Evolutionary conservation across 1,140 invertebrate species (phyloP).

Genomic region (Chymomyza costata): DNA sequence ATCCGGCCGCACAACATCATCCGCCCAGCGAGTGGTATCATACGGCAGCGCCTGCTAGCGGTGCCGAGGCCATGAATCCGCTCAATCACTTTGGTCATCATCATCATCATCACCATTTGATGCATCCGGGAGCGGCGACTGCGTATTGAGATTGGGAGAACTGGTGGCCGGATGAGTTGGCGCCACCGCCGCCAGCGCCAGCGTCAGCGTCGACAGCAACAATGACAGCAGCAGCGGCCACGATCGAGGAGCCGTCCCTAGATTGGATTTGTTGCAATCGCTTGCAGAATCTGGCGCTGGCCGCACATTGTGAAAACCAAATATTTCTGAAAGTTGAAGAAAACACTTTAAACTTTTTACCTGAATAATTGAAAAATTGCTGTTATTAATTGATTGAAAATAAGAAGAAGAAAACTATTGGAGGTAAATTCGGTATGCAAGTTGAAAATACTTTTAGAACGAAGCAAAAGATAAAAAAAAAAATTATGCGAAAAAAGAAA

Average conservation of each 20-base stretch:
- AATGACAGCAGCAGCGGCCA: constrained; percentile 12
- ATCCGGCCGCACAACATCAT: constrained; percentile 73
- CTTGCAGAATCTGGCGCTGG: constrained; percentile 62
- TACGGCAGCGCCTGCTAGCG: constrained; percentile 76
- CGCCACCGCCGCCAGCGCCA: constrained; percentile 17
- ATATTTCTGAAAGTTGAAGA: constrained; percentile 72
- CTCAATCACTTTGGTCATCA: constrained; percentile 77
- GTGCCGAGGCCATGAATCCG: constrained; percentile 81
- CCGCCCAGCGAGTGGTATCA: constrained; percentile 71
- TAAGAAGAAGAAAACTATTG: constrained; percentile 12
- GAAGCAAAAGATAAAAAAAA: constrained; percentile 24
- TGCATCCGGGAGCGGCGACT: constrained; percentile 77
- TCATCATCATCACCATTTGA: constrained; percentile 75
- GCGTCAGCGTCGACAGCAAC: constrained; percentile 2
- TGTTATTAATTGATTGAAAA: constrained; percentile 43
- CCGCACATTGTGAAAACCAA: constrained; percentile 72
- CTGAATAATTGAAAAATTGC: constrained; percentile 72
- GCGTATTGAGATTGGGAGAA: constrained; percentile 77
- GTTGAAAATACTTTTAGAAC: constrained; percentile 47
- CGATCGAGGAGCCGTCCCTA: constrained; percentile 40
- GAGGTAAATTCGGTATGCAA: constrained; percentile 14
- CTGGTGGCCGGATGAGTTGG: constrained; percentile 61
- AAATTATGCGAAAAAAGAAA: constrained; percentile 10
- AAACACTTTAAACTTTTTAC: constrained; percentile 70
- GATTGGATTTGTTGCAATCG: constrained; percentile 66